A percentile compares a stretch with the other conserved stretches of the same genome.
phyloP scores from a whole-genome alignment of 2,113 vertebrate species.

The Symphodus melops region DNA sequence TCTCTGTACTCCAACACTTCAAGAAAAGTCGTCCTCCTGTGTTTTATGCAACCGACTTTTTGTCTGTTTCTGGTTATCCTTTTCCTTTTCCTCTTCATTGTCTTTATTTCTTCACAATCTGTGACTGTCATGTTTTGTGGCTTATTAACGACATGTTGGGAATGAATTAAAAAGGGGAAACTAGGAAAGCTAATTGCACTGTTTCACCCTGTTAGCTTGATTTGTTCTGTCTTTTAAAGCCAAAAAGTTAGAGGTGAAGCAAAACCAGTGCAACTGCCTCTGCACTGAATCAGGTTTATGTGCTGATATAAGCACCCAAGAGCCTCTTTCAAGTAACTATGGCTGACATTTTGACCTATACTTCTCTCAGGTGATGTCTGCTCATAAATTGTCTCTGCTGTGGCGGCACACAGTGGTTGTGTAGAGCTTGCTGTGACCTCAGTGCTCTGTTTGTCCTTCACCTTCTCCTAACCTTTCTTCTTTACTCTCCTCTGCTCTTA shows the following conservation, averaged over 20 bases:
- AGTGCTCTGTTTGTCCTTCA: constrained; percentile 29
- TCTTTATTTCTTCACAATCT: too few relatives aligned
- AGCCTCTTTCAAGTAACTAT: constrained; percentile 19
- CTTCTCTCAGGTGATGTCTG: constrained; percentile 20
- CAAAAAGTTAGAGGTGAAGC: not conserved
- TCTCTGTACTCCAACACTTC: not conserved
- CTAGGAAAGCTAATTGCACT: not conserved
- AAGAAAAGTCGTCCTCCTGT: not conserved
- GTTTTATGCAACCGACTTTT: not conserved
- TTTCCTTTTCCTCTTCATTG: too few relatives aligned
- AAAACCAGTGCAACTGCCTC: not conserved
- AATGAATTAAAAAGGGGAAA: not conserved
- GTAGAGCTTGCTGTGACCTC: not conserved
- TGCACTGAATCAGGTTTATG: not conserved
- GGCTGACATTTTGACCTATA: constrained; percentile 23
- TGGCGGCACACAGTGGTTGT: not conserved
- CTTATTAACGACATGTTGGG: not conserved
- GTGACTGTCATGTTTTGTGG: too few relatives aligned
- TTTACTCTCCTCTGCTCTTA: constrained; percentile 5
- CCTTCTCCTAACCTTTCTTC: not conserved
- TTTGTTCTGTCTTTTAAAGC: not conserved
- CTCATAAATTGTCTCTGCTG: constrained; percentile 9
- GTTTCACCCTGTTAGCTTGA: not conserved
- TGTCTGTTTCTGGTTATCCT: too few relatives aligned
- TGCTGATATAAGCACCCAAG: constrained; percentile 8